Evolutionary conservation across 2,797 vertebrate genomes (phyloP).

Genomic region (Alauda arvensis): DNA sequence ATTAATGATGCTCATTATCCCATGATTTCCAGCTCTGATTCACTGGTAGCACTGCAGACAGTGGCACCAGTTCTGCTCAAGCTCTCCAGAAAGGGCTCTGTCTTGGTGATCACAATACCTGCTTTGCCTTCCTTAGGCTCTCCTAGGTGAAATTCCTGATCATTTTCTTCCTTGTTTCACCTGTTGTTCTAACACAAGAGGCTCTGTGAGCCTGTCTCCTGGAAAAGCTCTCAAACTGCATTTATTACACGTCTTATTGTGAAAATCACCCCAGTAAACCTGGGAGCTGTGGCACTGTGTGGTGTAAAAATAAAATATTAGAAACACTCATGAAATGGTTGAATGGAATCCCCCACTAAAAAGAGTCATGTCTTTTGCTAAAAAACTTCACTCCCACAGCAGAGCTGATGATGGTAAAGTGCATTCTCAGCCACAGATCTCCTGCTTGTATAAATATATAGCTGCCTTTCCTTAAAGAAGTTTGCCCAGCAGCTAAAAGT

Average conservation of each 20-base stretch:
- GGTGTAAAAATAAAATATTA: background rate
- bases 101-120: background rate
- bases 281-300: background rate
- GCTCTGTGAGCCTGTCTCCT: background rate
- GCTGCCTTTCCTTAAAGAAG: background rate
- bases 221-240: background rate
- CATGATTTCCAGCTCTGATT: background rate
- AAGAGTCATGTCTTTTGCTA: background rate
- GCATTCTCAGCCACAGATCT: background rate
- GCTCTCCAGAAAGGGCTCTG: background rate
- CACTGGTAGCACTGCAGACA: background rate
- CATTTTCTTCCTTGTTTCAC: background rate
- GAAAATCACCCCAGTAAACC: background rate
- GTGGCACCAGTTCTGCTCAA: background rate
- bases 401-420: background rate
- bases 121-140: background rate
- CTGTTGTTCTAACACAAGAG: background rate
- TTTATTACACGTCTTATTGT: background rate
- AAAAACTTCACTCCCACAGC: background rate
- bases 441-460: background rate
- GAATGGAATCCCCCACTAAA: background rate
- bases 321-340: background rate
- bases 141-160: background rate
- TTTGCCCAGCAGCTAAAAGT: background rate
- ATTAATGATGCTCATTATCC: background rate